phyloP scores from a whole-genome alignment of 2,113 vertebrate species.

The Cyphomyrus discorhynchus region DNA sequence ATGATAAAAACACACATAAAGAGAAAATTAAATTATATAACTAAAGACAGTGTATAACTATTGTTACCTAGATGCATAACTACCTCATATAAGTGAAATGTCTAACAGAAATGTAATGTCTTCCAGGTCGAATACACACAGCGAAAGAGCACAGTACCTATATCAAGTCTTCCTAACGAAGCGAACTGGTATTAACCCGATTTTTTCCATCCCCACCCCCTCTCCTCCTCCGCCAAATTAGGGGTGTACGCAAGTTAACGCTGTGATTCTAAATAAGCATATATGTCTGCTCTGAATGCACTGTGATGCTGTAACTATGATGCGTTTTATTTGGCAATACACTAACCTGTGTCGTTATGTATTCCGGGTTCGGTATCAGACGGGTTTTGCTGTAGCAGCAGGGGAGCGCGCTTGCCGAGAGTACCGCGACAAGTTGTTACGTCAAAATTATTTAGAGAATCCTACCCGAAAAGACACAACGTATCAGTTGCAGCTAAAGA shows the following conservation, averaged over 20 bases:
- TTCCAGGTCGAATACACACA: slow-evolving; percentile 11
- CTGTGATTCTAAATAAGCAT: not conserved
- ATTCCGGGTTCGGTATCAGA: not conserved
- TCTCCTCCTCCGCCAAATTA: not conserved
- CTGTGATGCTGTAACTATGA: not conserved
- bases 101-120: not conserved
- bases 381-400: not conserved
- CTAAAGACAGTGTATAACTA: not conserved
- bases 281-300: not conserved
- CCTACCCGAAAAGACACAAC: not conserved
- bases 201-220: slow-evolving; percentile 12
- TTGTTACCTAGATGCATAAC: not conserved
- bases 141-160: slow-evolving; percentile 14
- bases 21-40: not conserved
- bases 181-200: slow-evolving; percentile 15
- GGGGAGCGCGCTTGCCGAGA: not conserved
- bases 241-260: not conserved
- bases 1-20: not conserved
- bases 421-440: slow-evolving; percentile 5
- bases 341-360: not conserved
- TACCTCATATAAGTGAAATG: not conserved
- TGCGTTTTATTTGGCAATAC: not conserved
- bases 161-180: slow-evolving; percentile 9
- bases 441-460: not conserved
- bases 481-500: not conserved